Evolutionary conservation across 2,797 vertebrate genomes (phyloP).

Genomic region (Austrolebias charrua): DNA sequence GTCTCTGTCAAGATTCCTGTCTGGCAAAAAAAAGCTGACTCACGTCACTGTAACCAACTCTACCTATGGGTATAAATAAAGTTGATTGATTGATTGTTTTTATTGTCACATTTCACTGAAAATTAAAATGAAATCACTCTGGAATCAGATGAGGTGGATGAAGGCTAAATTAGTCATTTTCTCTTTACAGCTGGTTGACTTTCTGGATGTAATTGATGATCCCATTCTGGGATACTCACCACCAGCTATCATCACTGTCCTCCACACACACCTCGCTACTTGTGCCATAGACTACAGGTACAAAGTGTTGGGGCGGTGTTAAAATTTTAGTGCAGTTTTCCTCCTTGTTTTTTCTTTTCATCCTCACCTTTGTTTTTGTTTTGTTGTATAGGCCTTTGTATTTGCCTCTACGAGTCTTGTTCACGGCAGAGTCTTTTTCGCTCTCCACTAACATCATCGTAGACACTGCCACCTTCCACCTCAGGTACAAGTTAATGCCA

Average conservation of each 20-base stretch:
- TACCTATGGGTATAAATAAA: no score
- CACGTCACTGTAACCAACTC: no score
- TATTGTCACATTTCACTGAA: constrained; percentile 3
- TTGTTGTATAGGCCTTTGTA: constrained; percentile 83
- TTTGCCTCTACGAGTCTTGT: constrained; percentile 85
- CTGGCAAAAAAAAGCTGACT: no score
- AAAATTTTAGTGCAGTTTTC: not conserved
- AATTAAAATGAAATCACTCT: constrained; percentile 2
- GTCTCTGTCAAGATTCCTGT: no score
- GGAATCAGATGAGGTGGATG: not conserved
- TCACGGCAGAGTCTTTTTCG: constrained; percentile 91
- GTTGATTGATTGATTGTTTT: constrained; percentile 14
- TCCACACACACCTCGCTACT: constrained; percentile 89
- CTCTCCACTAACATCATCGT: constrained; percentile 93
- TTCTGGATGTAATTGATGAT: constrained; percentile 90
- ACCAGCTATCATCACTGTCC: constrained; percentile 88
- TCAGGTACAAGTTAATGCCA: constrained; percentile 78
- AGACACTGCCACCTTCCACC: constrained; percentile 91
- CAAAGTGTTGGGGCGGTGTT: not conserved
- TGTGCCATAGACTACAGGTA: constrained; percentile 94
- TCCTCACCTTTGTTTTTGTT: not conserved
- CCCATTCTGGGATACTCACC: constrained; percentile 91
- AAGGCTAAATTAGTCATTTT: constrained; percentile 5
- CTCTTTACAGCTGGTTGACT: constrained; percentile 84
- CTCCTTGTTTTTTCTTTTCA: not conserved